Conservation (phyloP, 2,113 vertebrate species). For the Solea solea region DNA sequence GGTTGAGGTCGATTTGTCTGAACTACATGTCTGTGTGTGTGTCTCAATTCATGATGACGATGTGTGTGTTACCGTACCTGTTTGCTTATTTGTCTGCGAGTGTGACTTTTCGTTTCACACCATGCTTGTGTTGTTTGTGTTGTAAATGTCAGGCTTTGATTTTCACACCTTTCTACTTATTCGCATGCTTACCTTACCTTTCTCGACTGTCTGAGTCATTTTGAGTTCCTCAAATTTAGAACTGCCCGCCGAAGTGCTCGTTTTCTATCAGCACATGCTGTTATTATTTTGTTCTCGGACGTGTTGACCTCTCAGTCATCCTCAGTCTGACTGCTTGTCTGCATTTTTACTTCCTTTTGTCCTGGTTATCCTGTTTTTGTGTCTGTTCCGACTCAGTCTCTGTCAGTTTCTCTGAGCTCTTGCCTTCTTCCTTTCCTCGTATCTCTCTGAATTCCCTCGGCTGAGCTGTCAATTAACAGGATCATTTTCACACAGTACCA, state of each 20-base stretch:
- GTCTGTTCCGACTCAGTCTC: constrained; percentile 10
- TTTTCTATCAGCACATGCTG: background rate
- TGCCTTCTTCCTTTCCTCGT: background rate
- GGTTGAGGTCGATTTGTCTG: constrained; percentile 46
- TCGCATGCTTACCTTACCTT: background rate
- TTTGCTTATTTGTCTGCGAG: constrained; percentile 33
- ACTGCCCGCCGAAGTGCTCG: background rate
- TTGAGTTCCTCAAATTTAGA: constrained; percentile 7
- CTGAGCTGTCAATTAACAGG: constrained; percentile 3
- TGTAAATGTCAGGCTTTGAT: background rate
- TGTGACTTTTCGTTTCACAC: constrained; percentile 41
- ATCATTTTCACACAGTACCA: constrained; percentile 13
- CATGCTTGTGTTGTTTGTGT: constrained; percentile 44
- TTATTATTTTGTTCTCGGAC: constrained; percentile 6
- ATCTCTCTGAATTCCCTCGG: background rate
- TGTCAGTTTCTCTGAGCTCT: constrained; percentile 4
- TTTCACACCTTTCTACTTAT: too few species aligned
- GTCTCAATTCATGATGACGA: too few species aligned
- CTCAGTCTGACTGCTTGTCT: constrained; percentile 11
- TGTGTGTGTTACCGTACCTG: constrained; percentile 3
- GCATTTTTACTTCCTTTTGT: constrained; percentile 6
- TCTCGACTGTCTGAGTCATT: background rate
- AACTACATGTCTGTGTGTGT: background rate
- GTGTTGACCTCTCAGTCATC: background rate
- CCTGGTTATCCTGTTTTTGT: background rate